These are phyloP conservation scores for Pithecia hirsuta DNA, from an alignment of 2,797 vertebrate genomes.

Conservation along the genomic window DNA sequence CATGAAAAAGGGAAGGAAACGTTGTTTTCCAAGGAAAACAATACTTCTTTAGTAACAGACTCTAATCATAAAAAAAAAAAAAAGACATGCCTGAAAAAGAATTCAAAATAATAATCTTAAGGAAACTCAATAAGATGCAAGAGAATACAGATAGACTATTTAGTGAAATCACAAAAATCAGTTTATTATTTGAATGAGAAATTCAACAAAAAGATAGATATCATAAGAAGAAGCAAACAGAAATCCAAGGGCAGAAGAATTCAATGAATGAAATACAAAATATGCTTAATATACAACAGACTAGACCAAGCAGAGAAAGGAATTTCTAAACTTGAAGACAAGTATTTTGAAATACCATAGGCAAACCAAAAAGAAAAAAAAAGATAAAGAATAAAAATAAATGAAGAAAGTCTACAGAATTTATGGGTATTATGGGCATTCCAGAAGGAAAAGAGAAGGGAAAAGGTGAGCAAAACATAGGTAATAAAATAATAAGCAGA, in stretches of 20 bases:
- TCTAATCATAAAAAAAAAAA: not conserved
- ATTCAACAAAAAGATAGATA: not conserved
- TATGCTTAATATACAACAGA: too few species aligned
- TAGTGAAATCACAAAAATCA: not conserved
- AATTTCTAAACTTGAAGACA: too few species aligned
- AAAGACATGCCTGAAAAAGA: not conserved
- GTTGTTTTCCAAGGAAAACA: not conserved
- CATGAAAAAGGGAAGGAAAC: not conserved
- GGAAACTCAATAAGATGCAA: not conserved
- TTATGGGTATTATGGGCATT: not conserved
- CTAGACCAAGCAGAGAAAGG: too few species aligned
- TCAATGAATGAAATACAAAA: not conserved
- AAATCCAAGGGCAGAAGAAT: not conserved
- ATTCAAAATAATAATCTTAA: not conserved
- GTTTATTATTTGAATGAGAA: not conserved
- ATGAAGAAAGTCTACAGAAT: not conserved
- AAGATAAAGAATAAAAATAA: not conserved
- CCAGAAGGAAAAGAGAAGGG: not conserved
- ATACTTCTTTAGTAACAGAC: not conserved
- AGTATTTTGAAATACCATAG: too few species aligned
- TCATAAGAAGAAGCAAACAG: not conserved
- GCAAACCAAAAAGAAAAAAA: too few species aligned
- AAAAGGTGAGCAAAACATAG: not conserved
- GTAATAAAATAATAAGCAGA: not conserved
- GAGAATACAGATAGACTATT: not conserved